Conservation (phyloP, 2,797 vertebrate species). For the Menidia menidia region DNA sequence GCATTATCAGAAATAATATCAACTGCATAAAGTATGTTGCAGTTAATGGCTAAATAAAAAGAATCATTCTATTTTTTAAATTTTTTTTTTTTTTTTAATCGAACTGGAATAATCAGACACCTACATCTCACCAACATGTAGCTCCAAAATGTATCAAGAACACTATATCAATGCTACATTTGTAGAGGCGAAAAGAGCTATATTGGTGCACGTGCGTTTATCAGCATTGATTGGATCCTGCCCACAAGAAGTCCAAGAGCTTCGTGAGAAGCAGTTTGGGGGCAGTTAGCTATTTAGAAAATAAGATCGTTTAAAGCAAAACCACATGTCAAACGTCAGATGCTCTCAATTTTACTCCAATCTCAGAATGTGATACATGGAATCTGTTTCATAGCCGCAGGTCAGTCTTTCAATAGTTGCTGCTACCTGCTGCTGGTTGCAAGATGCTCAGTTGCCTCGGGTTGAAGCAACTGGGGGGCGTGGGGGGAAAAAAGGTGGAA, state of each 20-base stretch:
- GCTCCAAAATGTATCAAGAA: constrained; percentile 60
- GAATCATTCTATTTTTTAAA: constrained; percentile 6
- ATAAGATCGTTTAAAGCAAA: constrained; percentile 15
- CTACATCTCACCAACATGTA: constrained; percentile 39
- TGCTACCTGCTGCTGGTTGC: constrained; percentile 37
- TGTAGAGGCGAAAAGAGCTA: constrained; percentile 35
- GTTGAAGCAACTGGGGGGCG: constrained; percentile 1
- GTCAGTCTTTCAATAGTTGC: constrained; percentile 3
- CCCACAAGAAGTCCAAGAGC: constrained; percentile 13
- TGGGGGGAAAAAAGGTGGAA: neutral
- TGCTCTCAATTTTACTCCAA: constrained; percentile 10
- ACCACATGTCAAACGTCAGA: constrained; percentile 32
- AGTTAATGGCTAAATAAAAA: constrained; percentile 39
- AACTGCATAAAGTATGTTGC: constrained; percentile 35
- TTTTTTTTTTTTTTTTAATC: constrained; percentile 17
- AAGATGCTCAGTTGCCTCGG: neutral
- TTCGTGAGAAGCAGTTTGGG: constrained; percentile 19
- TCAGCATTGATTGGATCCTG: constrained; percentile 12
- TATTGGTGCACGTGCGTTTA: constrained; percentile 29
- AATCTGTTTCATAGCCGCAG: constrained; percentile 41
- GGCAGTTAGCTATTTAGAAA: neutral
- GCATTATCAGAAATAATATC: constrained; percentile 64
- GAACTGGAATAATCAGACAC: constrained; percentile 34
- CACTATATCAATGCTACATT: constrained; percentile 58
- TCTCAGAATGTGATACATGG: constrained; percentile 22